phyloP scores from a whole-genome alignment of 1,140 invertebrate species.

The Ectropis grisescens region DNA sequence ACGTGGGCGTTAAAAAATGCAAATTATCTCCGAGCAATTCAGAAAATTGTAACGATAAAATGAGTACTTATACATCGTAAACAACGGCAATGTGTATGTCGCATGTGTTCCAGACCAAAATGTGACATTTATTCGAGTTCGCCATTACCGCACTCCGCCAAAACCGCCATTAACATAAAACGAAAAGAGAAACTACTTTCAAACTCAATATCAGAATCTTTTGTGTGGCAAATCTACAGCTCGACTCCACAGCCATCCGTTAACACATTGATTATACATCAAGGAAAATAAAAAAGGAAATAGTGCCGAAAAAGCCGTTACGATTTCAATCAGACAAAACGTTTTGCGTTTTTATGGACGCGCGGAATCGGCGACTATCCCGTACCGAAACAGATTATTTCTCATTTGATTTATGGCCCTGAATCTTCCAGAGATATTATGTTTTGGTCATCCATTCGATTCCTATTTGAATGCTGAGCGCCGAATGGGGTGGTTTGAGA shows the following conservation, averaged over 20 bases:
- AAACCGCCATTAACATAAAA: conserved; percentile 65
- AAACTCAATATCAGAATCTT: conserved; percentile 66
- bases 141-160: conserved; percentile 48
- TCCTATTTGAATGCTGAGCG: conserved; percentile 68
- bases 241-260: conserved; percentile 55
- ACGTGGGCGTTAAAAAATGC: conserved; percentile 4
- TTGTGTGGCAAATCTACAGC: conserved; percentile 65
- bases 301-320: conserved; percentile 50
- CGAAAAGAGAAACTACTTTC: conserved; percentile 61
- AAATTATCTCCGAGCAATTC: background rate
- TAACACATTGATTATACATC: conserved; percentile 69
- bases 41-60: conserved; percentile 12
- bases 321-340: conserved; percentile 68
- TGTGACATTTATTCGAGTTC: conserved; percentile 45
- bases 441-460: conserved; percentile 70
- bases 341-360: conserved; percentile 67
- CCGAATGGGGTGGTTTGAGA: conserved; percentile 60
- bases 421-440: conserved; percentile 69
- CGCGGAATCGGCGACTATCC: conserved; percentile 53
- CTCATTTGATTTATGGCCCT: conserved; percentile 68
- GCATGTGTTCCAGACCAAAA: conserved; percentile 21
- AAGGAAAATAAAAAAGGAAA: conserved; percentile 66
- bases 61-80: conserved; percentile 15
- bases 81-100: conserved; percentile 21
- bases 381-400: conserved; percentile 66